Evolutionary conservation across 2,113 vertebrate species (phyloP).

Genomic region (Triplophysa siluroides): DNA sequence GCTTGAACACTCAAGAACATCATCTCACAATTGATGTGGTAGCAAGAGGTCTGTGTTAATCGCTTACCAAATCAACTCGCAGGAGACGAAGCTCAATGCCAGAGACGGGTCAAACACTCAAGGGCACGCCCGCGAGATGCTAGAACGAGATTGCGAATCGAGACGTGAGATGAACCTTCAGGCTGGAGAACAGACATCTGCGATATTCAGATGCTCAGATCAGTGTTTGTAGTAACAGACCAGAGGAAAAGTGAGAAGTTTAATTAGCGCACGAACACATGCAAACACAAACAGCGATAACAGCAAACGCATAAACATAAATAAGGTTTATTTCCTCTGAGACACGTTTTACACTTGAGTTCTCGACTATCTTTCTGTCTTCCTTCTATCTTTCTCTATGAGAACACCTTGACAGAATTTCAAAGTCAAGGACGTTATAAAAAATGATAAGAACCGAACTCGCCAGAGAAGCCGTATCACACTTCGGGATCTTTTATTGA

Average conservation of each 20-base stretch:
- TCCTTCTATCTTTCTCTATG: not conserved
- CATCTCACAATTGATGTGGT: not conserved
- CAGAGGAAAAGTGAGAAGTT: not conserved
- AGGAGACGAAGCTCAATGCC: not conserved
- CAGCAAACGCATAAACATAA: slow-evolving; percentile 37
- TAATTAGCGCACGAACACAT: not conserved
- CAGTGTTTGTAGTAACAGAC: not conserved
- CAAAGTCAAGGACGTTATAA: not conserved
- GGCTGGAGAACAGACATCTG: not conserved
- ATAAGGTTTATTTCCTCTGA: slow-evolving; percentile 25
- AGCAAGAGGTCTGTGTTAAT: not conserved
- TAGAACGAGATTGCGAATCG: not conserved
- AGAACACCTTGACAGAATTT: not conserved
- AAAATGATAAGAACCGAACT: not conserved
- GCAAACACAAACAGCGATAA: slow-evolving; percentile 3
- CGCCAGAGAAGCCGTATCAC: not conserved
- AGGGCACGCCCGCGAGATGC: not conserved
- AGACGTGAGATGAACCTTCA: not conserved
- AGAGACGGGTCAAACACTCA: not conserved
- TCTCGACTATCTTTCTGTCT: not conserved
- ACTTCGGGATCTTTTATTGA: slow-evolving; percentile 8
- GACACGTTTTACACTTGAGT: not conserved
- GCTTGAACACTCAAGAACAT: not conserved
- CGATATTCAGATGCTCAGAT: not conserved
- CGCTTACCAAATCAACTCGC: not conserved